These are phyloP conservation scores for Hemistola chrysoprasaria DNA, from an alignment of 2,888 invertebrate genomes.

Conservation along the genomic window DNA sequence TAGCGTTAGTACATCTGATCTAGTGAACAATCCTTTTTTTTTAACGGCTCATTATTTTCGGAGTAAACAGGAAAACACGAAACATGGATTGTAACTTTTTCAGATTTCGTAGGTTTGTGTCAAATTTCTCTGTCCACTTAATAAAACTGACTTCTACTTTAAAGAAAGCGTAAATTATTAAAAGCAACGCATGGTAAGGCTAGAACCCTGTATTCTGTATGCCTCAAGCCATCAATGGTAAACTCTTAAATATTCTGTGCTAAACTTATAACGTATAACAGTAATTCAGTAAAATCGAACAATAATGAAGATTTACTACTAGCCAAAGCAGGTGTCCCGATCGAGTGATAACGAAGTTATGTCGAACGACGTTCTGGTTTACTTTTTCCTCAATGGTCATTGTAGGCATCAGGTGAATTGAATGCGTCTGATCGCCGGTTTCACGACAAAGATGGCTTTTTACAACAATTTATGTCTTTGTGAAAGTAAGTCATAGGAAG, in stretches of 20 bases:
- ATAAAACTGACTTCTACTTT: too few relatives aligned
- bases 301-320: conserved; percentile 71
- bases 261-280: too few relatives aligned
- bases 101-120: too few relatives aligned
- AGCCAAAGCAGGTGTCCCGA: conserved; percentile 61
- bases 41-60: too few relatives aligned
- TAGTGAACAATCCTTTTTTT: too few relatives aligned
- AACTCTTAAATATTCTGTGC: conserved; percentile 17
- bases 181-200: too few relatives aligned
- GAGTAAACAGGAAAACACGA: too few relatives aligned
- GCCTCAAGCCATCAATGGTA: conserved; percentile 38
- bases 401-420: conserved; percentile 15
- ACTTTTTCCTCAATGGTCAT: conserved; percentile 40
- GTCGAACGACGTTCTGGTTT: conserved; percentile 48
- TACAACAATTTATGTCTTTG: conserved; percentile 7
- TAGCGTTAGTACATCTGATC: too few relatives aligned
- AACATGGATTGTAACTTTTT: too few relatives aligned
- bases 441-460: conserved; percentile 12
- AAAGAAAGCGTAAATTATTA: too few relatives aligned
- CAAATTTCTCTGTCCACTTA: too few relatives aligned
- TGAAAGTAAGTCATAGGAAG: conserved; percentile 1
- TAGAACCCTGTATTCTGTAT: too few relatives aligned
- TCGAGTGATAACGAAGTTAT: conserved; percentile 57
- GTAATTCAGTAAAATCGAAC: conserved; percentile 62
- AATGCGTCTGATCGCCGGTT: conserved; percentile 9